Conservation (phyloP, 2,113 vertebrate species). For the Ciconia stormi region DNA sequence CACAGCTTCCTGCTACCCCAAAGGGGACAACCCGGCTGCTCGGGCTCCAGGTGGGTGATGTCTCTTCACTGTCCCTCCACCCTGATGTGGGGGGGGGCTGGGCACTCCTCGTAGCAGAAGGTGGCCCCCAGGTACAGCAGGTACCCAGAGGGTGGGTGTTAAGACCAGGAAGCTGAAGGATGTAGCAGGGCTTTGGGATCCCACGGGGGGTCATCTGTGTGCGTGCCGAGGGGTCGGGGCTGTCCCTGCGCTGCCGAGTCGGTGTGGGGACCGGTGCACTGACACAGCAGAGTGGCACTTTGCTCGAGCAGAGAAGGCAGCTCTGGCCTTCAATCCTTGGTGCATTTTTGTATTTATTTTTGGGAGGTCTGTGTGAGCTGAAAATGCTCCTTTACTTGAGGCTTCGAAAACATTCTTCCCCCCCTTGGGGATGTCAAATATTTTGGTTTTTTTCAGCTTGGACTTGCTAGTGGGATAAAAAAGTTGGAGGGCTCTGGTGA, state of each 20-base stretch:
- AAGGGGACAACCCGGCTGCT: not conserved
- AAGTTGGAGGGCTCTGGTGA: not conserved
- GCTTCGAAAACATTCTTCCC: constrained; percentile 22
- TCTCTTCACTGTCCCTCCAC: not conserved
- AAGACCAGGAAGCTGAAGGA: not conserved
- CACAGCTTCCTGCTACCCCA: not conserved
- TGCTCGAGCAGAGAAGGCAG: not conserved
- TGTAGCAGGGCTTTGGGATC: not conserved
- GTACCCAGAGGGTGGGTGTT: not conserved
- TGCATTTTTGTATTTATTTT: constrained; percentile 41
- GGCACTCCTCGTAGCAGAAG: accelerated
- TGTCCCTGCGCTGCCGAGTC: accelerated
- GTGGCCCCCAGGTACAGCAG: not conserved
- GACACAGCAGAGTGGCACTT: not conserved
- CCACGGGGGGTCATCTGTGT: not conserved
- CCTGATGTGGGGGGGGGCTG: too few species aligned
- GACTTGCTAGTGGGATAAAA: constrained; percentile 3
- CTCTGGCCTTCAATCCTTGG: not conserved
- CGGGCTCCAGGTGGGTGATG: not conserved
- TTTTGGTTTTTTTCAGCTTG: not conserved
- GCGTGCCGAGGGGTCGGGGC: accelerated
- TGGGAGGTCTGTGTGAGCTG: not conserved
- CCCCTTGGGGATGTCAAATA: not conserved
- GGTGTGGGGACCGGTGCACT: not conserved
- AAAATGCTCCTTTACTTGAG: not conserved